These are phyloP conservation scores for Rhabditoides inermis DNA, from an alignment of 2,888 invertebrate genomes.

Conservation along the genomic window DNA sequence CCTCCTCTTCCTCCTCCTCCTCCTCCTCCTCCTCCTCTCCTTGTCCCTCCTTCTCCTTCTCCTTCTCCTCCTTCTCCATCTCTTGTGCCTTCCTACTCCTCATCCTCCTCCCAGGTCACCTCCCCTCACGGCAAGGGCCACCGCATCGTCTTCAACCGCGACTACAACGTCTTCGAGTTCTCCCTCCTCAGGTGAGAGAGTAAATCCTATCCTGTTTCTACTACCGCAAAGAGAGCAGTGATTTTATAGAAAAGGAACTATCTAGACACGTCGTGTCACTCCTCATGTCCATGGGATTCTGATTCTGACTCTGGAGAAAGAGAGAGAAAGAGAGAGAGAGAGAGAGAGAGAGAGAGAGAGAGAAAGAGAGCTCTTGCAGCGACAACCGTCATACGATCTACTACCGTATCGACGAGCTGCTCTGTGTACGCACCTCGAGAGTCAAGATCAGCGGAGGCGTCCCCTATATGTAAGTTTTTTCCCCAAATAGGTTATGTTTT, in stretches of 20 bases:
- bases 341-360: no score
- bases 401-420: conserved; percentile 34
- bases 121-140: conserved; percentile 35
- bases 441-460: conserved; percentile 28
- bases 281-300: no score
- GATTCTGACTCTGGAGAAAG: no score
- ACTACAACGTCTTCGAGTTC: conserved; percentile 32
- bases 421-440: conserved; percentile 18
- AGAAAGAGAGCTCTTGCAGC: no score
- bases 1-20: neutral
- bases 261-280: conserved; percentile 18
- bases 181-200: conserved; percentile 26
- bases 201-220: conserved; percentile 14
- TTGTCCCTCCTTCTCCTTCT: neutral
- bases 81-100: neutral
- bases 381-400: conserved; percentile 21
- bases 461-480: conserved; percentile 4
- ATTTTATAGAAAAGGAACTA: conserved; percentile 31
- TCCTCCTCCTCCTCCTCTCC: neutral
- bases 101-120: neutral
- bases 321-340: no score
- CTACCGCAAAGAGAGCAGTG: conserved; percentile 21
- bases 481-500: neutral
- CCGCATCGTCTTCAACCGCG: conserved; percentile 32
- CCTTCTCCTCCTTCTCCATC: neutral